Base-by-base conservation (phyloP, 2,888 invertebrate genomes). In the Tortrix viridana region DNA sequence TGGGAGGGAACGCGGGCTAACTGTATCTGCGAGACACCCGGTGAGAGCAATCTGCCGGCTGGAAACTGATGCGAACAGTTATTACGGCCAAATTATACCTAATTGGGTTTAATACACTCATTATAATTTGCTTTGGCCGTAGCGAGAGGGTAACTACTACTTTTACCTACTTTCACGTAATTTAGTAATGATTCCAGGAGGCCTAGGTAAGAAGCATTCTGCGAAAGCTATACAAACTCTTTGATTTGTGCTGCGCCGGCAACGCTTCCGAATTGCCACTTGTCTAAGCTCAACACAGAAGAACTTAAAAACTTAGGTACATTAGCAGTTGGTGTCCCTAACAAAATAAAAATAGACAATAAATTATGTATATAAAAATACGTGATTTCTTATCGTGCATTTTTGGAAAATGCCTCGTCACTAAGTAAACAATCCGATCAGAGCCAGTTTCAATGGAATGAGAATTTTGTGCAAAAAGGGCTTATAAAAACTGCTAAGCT, bases 1-100 rank as follows among this genome's bases (percentile, higher is more conserved):
- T 90, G 89, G 89, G 90, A 89, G 77, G 88, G 82, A 74, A 80
- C 82, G 78, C 68, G 70, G 80, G 75, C 82, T 92, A 92, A 91
- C 92, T 83, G 91, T 89, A 88, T 79, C 71, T 67, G 74, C 72
- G 78, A 80, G 81, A 84, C 82, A 79, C 71, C 75, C 56, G 69
- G 71, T 68, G 69, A 71, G 65, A 66, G 64, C 55, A 61, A 69
- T 74, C 76, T 75, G 81, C 74, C 76, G 74, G 71, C 19, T n/a
- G 46, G 38, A 46, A 38, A 44, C 49, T 59, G 19, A 44, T 55
- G 43, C 23, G 43, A 1, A 18, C 18, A 22, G 16, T 9, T 48
- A 22, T 43, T 60, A 16, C 22, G 48, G 12, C 14, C 41, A n/a
- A 41, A 41, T 53, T 38, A 60, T 53, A 44, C 19, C 32, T 59